Evolutionary conservation across 2,113 vertebrate species (phyloP), one percentile per base, ranked within the genome.

Genomic region (Trichechus manatus): DNA sequence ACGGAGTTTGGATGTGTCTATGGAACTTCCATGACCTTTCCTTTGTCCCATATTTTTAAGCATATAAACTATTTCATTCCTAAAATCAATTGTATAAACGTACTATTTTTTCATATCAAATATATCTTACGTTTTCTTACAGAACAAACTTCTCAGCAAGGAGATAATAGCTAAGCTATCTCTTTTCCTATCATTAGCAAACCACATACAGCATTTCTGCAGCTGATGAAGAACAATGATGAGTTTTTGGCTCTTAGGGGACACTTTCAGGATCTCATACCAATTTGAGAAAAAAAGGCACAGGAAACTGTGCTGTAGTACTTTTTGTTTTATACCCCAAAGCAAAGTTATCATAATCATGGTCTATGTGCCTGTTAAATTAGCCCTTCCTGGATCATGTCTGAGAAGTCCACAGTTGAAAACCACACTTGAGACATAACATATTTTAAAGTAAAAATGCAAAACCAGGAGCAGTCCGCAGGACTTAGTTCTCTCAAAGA

Each of bases 291-390:
- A 3, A 85, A 47, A 25, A 83, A 64, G 19, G 27, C 13, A 6
- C 33, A 29, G 15, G 27, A 6, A 50, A 59, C 2, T 39, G 1
- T 2, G 7, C 0, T 3, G 0, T 1, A 3, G 31, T 31, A 20
- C 1, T 33, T 4, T 29, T 9, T 68, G 23, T 17, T 59, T 80
- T 79, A 56, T 5, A 39, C 20, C 81, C 42, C 8, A 14, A 47
- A 85, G 50, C 61, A 61, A 42, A 33, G 63, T 47, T 47, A 42
- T 23, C 22, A 13, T 1, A 5, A 22, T n/a, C 20, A 4, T 23
- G 33, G 61, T 63, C 44, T 5, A 3, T 17, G 10, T 20, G 27
- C 25, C 15, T 23, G 10, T 42, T 84, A 22, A 15, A 13, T 4
- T 7, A 78, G 22, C n/a, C 39, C 14, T 78, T 64, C 53, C 2